Base-by-base conservation (phyloP, 1,140 invertebrate genomes). In the Solenopsis fugax region DNA sequence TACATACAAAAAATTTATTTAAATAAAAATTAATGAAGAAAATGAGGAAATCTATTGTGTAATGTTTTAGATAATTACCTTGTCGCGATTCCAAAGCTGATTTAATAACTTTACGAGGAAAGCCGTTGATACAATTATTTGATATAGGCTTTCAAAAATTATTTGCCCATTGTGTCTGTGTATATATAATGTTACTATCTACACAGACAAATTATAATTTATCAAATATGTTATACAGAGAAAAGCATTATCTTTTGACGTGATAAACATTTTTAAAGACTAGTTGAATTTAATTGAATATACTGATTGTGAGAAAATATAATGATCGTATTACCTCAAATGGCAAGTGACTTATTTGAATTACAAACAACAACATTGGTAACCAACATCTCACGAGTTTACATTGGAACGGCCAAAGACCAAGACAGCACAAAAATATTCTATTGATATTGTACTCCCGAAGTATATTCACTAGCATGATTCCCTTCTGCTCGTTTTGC, bases 321-420 rank as follows among this genome's bases (percentile, higher is more conserved):
- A 29, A 10, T 13, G 9, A 64, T 16, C 10, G 4, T 29, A 82
- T 60, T 82, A 82, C 80, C 80, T 82, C 80, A 7, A 82, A 82
- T 13, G 67, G 54, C 18, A 73, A 45, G 12, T 48, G 73, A 60
- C 54, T 82, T 58, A 82, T 16, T 12, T 60, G 16, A 29, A 82
- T 3, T 41, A 9, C 13, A 34, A 82, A 48, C 2, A 24, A 82
- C 9, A 60, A 48, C 1, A 21, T 5, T 24, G 54, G 12, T 34
- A 82, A 60, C 2, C 34, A 48, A 60, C 4, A 0, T 82, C n/a
- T 72, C 3, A 24, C 13, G 24, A 82, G 12, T 9, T 82, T 48
- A 50, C 0, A 0, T 69, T 82, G 80, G 6, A 60, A 73, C 2
- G 80, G 80, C 80, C 80, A 82, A 4, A 72, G 54, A 48, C 80